Conservation (phyloP, 2,797 vertebrate genomes). For the Sebastes steindachneri region DNA sequence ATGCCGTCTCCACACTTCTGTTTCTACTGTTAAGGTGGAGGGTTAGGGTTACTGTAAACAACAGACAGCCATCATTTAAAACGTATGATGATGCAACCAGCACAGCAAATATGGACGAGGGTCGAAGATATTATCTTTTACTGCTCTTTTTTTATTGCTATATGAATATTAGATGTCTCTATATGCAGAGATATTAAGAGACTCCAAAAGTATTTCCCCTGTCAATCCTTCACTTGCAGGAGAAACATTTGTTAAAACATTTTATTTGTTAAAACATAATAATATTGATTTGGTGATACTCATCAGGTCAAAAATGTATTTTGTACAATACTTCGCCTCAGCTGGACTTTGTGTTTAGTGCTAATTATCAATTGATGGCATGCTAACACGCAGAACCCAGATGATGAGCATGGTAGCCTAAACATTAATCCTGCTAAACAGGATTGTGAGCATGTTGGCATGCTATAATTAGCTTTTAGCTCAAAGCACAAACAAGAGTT, state of each 20-base stretch:
- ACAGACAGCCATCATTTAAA: slow-evolving; percentile 5
- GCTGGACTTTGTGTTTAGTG: background rate
- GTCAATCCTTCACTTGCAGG: background rate
- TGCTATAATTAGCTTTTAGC: background rate
- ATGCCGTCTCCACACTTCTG: background rate
- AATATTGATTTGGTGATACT: background rate
- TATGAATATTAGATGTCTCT: slow-evolving; percentile 14
- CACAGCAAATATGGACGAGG: background rate
- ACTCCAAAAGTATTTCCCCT: background rate
- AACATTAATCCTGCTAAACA: background rate
- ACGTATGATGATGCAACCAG: background rate
- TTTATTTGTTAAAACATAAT: background rate
- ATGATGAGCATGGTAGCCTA: background rate
- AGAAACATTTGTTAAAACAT: background rate
- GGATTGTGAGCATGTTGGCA: background rate
- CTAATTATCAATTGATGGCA: background rate
- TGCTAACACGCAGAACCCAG: background rate
- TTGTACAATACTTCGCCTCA: background rate
- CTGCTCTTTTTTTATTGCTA: background rate
- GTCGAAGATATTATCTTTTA: background rate
- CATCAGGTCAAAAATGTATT: background rate
- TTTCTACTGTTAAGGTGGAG: background rate
- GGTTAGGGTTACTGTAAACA: background rate
- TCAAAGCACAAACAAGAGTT: background rate
- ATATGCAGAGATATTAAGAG: background rate